Conservation (phyloP, 2,113 vertebrate species). For the Pelmatolapia mariae region DNA sequence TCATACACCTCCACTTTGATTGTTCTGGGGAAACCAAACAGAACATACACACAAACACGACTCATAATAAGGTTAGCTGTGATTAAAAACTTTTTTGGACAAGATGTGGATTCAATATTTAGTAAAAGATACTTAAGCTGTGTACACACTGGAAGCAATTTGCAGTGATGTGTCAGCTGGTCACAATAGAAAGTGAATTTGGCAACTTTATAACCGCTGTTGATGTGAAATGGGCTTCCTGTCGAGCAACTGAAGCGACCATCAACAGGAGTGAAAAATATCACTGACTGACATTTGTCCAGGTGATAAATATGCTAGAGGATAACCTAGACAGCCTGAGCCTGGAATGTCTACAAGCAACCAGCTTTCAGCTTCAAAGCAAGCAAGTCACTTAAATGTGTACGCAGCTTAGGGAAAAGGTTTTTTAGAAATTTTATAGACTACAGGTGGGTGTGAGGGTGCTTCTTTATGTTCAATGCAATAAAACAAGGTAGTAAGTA, state of each 20-base stretch:
- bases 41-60: not conserved
- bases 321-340: not conserved
- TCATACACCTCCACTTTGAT: conserved; percentile 97
- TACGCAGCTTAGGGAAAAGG: not conserved
- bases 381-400: not conserved
- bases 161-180: not conserved
- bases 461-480: not conserved
- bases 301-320: not conserved
- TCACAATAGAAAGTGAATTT: not conserved
- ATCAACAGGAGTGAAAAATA: not conserved
- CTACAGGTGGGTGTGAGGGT: not conserved
- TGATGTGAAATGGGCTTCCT: not conserved
- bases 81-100: not conserved
- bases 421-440: too few species aligned
- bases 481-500: not conserved
- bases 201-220: not conserved
- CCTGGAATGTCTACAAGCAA: not conserved
- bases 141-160: not conserved
- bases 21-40: conserved; percentile 71
- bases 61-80: not conserved
- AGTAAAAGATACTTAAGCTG: not conserved
- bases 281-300: not conserved
- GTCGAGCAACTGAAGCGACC: not conserved
- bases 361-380: not conserved
- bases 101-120: not conserved